Evolutionary conservation across 2,888 invertebrate genomes (phyloP).

Genomic region (Caenorhabditis panamensis): DNA sequence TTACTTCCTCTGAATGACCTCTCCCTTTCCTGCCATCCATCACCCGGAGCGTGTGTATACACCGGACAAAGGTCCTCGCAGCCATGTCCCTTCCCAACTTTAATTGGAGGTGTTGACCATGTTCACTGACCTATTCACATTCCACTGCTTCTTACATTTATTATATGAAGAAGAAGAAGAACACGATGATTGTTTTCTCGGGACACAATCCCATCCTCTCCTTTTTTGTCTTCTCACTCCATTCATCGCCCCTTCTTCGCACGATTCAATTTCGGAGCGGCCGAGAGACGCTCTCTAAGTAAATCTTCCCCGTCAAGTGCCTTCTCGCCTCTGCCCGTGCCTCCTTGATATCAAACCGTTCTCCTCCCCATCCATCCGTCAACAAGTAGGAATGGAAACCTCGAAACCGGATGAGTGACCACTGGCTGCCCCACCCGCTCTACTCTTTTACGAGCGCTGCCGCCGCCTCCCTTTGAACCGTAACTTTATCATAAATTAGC

Average conservation of each 20-base stretch:
- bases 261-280: slow-evolving; percentile 54
- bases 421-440: neutral
- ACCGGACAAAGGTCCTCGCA: slow-evolving; percentile 9
- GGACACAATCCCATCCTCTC: slow-evolving; percentile 20
- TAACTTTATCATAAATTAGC: slow-evolving; percentile 56
- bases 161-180: slow-evolving; percentile 15
- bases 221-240: slow-evolving; percentile 25
- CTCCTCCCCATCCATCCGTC: neutral
- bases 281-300: slow-evolving; percentile 41
- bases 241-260: slow-evolving; percentile 21
- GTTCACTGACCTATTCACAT: slow-evolving; percentile 39
- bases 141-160: slow-evolving; percentile 30
- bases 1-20: slow-evolving; percentile 22
- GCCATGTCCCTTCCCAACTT: slow-evolving; percentile 13
- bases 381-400: neutral
- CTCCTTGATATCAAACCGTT: slow-evolving; percentile 45
- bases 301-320: slow-evolving; percentile 57
- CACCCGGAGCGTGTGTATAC: slow-evolving; percentile 19
- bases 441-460: slow-evolving; percentile 22
- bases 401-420: slow-evolving; percentile 33
- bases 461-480: slow-evolving; percentile 39
- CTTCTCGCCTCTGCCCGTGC: slow-evolving; percentile 15
- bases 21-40: slow-evolving; percentile 14
- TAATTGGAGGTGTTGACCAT: slow-evolving; percentile 50
- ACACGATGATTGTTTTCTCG: slow-evolving; percentile 38